These are phyloP conservation scores for Xenopus borealis DNA, from an alignment of 2,113 vertebrate genomes.

Conservation along the genomic window DNA sequence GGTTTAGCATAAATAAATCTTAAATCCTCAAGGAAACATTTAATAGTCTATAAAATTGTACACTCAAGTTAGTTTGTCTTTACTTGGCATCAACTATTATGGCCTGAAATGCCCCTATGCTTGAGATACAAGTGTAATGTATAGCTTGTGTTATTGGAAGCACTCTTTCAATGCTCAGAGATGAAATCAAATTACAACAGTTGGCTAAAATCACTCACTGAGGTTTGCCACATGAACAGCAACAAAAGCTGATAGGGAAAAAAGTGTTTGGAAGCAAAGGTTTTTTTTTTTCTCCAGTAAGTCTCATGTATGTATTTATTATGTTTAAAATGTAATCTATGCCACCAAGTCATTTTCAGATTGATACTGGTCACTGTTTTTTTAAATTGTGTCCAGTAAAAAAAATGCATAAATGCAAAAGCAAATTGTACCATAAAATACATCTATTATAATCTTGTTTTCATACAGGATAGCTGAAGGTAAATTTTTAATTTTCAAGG, in stretches of 20 bases:
- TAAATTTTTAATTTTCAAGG: too few relatives aligned
- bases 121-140: constrained; percentile 45
- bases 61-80: constrained; percentile 36
- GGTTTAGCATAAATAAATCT: constrained; percentile 44
- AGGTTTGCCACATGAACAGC: constrained; percentile 39
- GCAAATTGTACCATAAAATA: too few relatives aligned
- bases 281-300: too few relatives aligned
- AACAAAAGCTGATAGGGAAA: constrained; percentile 29
- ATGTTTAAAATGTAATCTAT: too few relatives aligned
- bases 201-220: constrained; percentile 43
- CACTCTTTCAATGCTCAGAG: constrained; percentile 21
- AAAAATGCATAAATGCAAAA: too few relatives aligned
- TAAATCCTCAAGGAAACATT: constrained; percentile 43
- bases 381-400: too few relatives aligned
- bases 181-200: constrained; percentile 41
- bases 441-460: too few relatives aligned
- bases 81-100: constrained; percentile 38
- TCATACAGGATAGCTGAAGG: too few relatives aligned
- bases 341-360: too few relatives aligned
- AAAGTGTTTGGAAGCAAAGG: constrained; percentile 15
- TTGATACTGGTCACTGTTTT: too few relatives aligned
- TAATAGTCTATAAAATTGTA: constrained; percentile 45
- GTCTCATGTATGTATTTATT: too few relatives aligned
- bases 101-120: constrained; percentile 37
- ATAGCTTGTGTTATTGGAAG: constrained; percentile 41